Conservation (phyloP, 2,797 vertebrate genomes). For the Sebastes miniatus region DNA sequence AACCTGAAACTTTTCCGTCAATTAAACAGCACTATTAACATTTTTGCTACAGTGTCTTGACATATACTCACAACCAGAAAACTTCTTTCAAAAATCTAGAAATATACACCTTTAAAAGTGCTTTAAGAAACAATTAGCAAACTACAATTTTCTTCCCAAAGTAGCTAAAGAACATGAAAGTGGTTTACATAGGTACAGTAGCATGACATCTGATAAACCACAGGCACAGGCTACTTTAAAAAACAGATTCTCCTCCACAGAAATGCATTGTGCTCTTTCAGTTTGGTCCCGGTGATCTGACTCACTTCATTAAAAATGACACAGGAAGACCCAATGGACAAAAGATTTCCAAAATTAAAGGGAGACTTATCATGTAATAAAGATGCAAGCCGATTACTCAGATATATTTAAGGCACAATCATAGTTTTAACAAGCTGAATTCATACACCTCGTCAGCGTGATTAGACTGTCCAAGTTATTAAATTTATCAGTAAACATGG, state of each 20-base stretch:
- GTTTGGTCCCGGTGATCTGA: neutral
- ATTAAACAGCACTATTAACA: conserved; percentile 24
- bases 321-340: neutral
- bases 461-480: neutral
- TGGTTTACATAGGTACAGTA: neutral
- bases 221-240: neutral
- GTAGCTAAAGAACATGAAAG: neutral
- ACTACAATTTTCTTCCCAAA: neutral
- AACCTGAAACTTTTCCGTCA: neutral
- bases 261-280: neutral
- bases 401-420: conserved; percentile 54
- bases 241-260: neutral
- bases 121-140: conserved; percentile 7
- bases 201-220: conserved; percentile 1
- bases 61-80: neutral
- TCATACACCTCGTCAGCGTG: neutral
- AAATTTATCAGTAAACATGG: neutral
- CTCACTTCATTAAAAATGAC: neutral
- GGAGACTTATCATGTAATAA: neutral
- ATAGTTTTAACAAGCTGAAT: neutral
- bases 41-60: neutral
- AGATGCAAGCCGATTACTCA: neutral
- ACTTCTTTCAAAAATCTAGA: conserved; percentile 7
- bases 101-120: conserved; percentile 22
- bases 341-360: neutral